phyloP scores from a whole-genome alignment of 1,140 invertebrate genomes.

The Brachionus rubens region DNA sequence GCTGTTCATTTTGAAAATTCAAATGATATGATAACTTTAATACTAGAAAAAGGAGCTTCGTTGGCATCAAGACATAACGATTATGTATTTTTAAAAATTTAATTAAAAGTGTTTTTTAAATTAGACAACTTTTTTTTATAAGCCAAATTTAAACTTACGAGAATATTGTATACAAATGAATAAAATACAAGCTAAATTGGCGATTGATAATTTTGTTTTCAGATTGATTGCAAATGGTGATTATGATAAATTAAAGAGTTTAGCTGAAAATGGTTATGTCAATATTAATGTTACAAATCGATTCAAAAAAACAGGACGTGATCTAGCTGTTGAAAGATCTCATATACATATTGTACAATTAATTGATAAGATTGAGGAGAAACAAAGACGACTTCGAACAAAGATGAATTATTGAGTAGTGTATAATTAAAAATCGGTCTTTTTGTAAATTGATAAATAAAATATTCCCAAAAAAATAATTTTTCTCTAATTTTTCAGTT shows the following conservation, averaged over 20 bases:
- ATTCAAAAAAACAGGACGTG: constrained; percentile 19
- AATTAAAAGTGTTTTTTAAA: neutral
- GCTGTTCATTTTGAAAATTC: constrained; percentile 42
- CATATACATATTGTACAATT: constrained; percentile 44
- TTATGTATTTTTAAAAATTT: neutral
- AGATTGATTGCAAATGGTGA: constrained; percentile 25
- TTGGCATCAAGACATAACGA: constrained; percentile 19
- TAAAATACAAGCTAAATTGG: constrained; percentile 44
- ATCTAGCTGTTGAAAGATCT: constrained; percentile 41
- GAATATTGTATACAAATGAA: constrained; percentile 46
- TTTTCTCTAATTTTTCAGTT: too few species aligned
- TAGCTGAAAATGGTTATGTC: constrained; percentile 39
- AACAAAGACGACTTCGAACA: neutral
- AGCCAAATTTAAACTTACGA: constrained; percentile 27
- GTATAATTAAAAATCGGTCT: neutral
- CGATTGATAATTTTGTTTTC: constrained; percentile 31
- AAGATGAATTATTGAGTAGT: constrained; percentile 45
- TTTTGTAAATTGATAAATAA: too few species aligned
- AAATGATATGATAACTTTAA: constrained; percentile 13
- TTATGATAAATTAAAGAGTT: constrained; percentile 8
- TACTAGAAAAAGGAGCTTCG: constrained; percentile 41
- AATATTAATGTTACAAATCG: constrained; percentile 35
- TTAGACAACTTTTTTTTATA: constrained; percentile 1
- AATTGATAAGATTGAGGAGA: constrained; percentile 39
- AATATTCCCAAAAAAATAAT: too few species aligned